Evolutionary conservation across 2,888 invertebrate genomes (phyloP).

Genomic region (Ashinkailepas kermadecensis): DNA sequence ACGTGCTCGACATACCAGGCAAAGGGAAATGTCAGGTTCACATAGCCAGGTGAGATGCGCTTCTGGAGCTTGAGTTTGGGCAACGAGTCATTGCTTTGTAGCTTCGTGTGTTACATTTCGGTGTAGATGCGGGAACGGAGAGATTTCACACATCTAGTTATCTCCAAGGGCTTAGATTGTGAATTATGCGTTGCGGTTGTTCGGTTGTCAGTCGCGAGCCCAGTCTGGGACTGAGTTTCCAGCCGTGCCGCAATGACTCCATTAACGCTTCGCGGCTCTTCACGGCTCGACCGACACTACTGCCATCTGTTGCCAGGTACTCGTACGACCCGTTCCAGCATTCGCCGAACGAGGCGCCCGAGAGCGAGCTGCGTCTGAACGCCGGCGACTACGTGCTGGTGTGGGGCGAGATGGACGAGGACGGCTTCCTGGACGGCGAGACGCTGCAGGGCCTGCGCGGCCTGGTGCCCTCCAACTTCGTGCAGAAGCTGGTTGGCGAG

Average conservation of each 20-base stretch:
- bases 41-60: neutral
- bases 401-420: constrained; percentile 55
- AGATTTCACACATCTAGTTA: no score
- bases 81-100: no score
- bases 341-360: constrained; percentile 79
- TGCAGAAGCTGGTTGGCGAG: constrained; percentile 80
- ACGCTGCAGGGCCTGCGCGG: constrained; percentile 87
- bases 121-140: no score
- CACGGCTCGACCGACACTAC: no score
- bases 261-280: no score
- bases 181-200: no score
- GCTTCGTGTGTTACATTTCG: neutral
- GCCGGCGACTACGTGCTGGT: constrained; percentile 95
- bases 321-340: constrained; percentile 59
- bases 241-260: no score
- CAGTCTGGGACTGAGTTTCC: no score
- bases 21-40: constrained; percentile 14
- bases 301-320: constrained; percentile 55
- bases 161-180: no score
- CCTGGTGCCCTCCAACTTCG: constrained; percentile 91
- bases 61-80: no score
- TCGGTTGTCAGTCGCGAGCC: no score
- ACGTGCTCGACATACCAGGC: constrained; percentile 75
- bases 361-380: constrained; percentile 84
- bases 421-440: constrained; percentile 88